Percentiles rank a stretch among this genome's conserved stretches.
Conservation (phyloP, 2,113 vertebrate genomes). For the Chaenocephalus aceratus region DNA sequence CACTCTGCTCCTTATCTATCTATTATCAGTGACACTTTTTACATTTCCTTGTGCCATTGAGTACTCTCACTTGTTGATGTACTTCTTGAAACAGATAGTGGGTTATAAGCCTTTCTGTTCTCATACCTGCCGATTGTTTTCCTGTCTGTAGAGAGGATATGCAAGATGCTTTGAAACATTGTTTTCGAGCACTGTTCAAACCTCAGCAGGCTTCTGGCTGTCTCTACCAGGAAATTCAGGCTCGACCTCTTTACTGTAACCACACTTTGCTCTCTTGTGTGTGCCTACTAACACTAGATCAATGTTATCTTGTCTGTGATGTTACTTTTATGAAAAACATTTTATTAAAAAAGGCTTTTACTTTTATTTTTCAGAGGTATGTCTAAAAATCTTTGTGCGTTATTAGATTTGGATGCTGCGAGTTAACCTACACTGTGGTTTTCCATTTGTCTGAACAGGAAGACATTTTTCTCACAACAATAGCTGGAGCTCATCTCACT, state of each 20-base stretch:
- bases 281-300: constrained; percentile 1
- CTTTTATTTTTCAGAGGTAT: not conserved
- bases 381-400: not conserved
- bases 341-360: not conserved
- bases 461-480: constrained; percentile 6
- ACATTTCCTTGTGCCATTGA: not conserved
- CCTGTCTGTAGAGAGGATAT: constrained; percentile 53
- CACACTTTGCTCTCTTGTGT: constrained; percentile 36
- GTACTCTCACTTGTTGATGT: not conserved
- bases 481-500: not conserved
- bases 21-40: constrained; percentile 20
- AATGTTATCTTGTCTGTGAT: not conserved
- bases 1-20: constrained; percentile 5
- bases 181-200: constrained; percentile 49
- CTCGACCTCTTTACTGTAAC: constrained; percentile 70
- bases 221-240: constrained; percentile 74
- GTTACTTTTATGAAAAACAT: not conserved
- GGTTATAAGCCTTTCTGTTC: not conserved
- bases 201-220: constrained; percentile 48
- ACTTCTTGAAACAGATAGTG: not conserved
- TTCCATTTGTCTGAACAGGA: constrained; percentile 5
- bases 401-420: not conserved
- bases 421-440: not conserved
- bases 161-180: constrained; percentile 41
- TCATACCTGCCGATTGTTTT: constrained; percentile 30